Evolutionary conservation across 1,140 invertebrate species (phyloP).

Genomic region (Pristionchus pacificus): DNA sequence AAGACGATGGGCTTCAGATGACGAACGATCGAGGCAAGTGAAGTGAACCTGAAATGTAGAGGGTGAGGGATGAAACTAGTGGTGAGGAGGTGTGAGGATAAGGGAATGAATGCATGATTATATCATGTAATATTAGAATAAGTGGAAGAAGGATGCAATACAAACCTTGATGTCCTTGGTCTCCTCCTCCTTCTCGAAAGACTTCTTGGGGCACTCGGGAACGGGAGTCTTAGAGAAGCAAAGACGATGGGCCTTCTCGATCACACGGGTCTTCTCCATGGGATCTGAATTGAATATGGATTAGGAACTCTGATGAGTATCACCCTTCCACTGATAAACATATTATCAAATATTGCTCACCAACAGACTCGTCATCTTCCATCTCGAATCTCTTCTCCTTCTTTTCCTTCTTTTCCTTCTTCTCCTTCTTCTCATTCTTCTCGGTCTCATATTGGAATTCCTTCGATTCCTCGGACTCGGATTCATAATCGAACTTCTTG

Average conservation of each 20-base stretch:
- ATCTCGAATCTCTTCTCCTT: too few species aligned
- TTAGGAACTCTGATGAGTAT: too few species aligned
- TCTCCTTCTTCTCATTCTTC: background rate
- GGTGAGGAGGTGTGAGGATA: background rate
- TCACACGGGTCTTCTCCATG: constrained; percentile 16
- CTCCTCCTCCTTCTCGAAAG: constrained; percentile 2
- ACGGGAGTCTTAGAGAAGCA: constrained; percentile 42
- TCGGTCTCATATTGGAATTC: constrained; percentile 11
- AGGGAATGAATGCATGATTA: background rate
- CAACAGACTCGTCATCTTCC: too few species aligned
- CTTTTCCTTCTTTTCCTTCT: background rate
- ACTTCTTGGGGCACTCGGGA: constrained; percentile 22
- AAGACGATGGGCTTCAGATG: constrained; percentile 19
- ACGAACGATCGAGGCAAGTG: constrained; percentile 22
- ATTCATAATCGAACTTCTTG: constrained; percentile 20
- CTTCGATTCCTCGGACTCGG: constrained; percentile 17
- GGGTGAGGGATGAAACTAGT: background rate
- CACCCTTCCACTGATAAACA: too few species aligned
- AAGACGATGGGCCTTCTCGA: constrained; percentile 22
- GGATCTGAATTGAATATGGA: background rate
- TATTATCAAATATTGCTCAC: too few species aligned
- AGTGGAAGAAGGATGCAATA: background rate
- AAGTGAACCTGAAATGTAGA: constrained; percentile 18
- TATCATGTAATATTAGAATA: background rate
- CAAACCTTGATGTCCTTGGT: background rate